Evolutionary conservation across 2,888 invertebrate genomes (phyloP), one percentile per base, ranked within the genome.

Genomic region (Priocnemis perturbator): DNA sequence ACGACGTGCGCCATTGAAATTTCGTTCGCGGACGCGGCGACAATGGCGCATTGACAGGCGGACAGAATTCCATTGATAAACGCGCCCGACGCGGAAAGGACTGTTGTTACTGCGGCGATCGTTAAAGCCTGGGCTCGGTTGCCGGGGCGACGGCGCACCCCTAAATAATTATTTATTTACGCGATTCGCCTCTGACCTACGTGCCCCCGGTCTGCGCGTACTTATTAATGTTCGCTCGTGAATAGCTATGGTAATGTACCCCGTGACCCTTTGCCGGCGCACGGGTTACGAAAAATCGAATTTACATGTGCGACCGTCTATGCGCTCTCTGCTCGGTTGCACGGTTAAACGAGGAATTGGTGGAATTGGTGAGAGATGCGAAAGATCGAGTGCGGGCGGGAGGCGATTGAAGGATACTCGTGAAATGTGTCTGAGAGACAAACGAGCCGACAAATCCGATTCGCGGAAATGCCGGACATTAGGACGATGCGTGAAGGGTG

Each of bases 91-190:
- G 77, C 73, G 73, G 66, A 73, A 71, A 71, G 55, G 55, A 63
- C 7, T 55, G 55, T 63, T 47, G 48, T 78, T 69, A 75, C 37
- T 37, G 4, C 37, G 72, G 71, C 63, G 73, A 65, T 75, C 69
- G 79, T 63, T 68, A 79, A 37, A 37, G 76, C 69, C 68, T 73
- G 73, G 79, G 79, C 76, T 70, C 70, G 67, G 85, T 85, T 74
- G 76, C 76, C 83, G 84, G 85, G 82, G 82, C 72, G 76, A 86
- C 84, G 76, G 17, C 50, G 19, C 81, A 78, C 79, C 82, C 83
- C 77, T 78, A 83, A 84, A 85, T 84, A 85, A 83, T 86, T 86
- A 86, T 85, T 86, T 85, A 86, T 86, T 86, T 84, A 86, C 83
- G 82, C 82, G 79, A 82, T 79, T 84, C 83, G 83, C 83, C 83